Conservation (phyloP, 2,113 vertebrate genomes). For the Vulpes vulpes region DNA sequence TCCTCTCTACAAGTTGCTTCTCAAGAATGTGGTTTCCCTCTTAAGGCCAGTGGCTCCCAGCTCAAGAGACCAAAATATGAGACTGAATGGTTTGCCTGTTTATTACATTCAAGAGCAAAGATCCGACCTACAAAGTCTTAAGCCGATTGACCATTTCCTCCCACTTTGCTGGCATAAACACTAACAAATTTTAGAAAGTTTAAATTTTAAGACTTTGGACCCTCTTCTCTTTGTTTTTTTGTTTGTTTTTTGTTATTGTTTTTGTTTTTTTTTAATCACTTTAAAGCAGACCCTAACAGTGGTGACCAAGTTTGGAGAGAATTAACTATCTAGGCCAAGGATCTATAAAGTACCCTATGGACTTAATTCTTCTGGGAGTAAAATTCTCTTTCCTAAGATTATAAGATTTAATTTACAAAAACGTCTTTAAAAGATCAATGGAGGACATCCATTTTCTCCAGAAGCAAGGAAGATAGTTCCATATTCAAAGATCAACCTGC, state of each 20-base stretch:
- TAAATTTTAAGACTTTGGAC: not conserved
- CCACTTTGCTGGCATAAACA: not conserved
- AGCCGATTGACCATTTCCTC: not conserved
- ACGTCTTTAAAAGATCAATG: not conserved
- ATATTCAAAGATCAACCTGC: not conserved
- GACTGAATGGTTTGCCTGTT: not conserved
- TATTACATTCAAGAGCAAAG: not conserved
- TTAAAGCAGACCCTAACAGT: not conserved
- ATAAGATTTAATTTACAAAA: slow-evolving; percentile 52
- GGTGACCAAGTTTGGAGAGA: slow-evolving; percentile 3
- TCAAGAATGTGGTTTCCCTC: not conserved
- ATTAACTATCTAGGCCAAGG: slow-evolving; percentile 25
- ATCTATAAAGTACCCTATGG: not conserved
- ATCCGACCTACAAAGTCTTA: not conserved
- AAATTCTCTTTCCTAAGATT: slow-evolving; percentile 24
- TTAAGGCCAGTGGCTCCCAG: not conserved
- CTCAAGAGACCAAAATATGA: not conserved
- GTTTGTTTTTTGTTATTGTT: too few relatives aligned
- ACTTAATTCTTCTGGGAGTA: slow-evolving; percentile 4
- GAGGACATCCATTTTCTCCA: not conserved
- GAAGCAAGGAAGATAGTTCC: slow-evolving; percentile 2
- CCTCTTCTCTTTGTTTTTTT: not conserved
- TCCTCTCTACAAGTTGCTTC: not conserved
- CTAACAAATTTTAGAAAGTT: slow-evolving; percentile 21
- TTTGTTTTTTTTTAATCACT: not conserved